These are phyloP conservation scores for Pristionchus entomophagus DNA, from an alignment of 2,888 invertebrate species.

Conservation along the genomic window DNA sequence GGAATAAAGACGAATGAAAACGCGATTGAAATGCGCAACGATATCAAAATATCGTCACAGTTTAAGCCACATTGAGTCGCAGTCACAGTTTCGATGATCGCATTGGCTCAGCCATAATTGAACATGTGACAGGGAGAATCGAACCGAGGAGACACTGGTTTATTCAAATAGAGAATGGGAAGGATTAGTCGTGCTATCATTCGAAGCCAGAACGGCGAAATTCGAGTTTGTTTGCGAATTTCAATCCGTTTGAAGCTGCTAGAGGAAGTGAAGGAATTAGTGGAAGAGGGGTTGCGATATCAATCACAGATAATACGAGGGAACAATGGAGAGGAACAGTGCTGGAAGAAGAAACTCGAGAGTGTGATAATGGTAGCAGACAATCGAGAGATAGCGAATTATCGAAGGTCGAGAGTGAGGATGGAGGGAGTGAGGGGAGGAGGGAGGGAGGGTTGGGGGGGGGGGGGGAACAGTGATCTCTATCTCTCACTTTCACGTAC, in stretches of 20 bases:
- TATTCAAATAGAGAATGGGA: not conserved
- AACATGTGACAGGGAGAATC: not conserved
- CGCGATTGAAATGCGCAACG: not conserved
- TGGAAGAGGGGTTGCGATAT: not conserved
- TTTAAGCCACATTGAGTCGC: no score
- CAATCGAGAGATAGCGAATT: not conserved
- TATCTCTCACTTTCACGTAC: no score
- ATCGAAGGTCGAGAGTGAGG: not conserved
- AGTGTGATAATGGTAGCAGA: conserved; percentile 15
- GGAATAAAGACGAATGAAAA: not conserved
- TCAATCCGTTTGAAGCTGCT: not conserved
- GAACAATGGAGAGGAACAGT: not conserved
- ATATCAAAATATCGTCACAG: no score
- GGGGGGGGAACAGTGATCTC: no score
- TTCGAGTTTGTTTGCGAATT: not conserved
- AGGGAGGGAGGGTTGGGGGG: no score
- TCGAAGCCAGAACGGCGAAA: not conserved
- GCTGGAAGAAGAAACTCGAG: not conserved
- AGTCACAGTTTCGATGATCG: no score
- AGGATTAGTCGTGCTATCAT: not conserved
- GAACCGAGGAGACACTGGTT: not conserved
- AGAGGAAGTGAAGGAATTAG: not conserved
- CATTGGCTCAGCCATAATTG: no score
- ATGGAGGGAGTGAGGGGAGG: no score
- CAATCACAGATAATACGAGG: not conserved